Base-by-base conservation (phyloP, 2,888 invertebrate genomes). In the Tipula confusa region DNA sequence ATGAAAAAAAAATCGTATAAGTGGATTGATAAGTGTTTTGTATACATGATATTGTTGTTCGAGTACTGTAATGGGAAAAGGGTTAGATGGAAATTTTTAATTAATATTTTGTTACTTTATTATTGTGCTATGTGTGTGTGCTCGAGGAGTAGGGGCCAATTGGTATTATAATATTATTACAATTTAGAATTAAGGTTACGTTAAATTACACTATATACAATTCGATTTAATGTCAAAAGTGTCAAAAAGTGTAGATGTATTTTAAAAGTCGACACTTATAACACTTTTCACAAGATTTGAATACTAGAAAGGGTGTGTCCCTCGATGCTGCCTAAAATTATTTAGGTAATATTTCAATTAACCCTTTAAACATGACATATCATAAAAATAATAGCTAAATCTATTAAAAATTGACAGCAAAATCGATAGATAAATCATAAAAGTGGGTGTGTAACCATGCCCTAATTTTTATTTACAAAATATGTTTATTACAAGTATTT, bases 11-110 rank as follows among this genome's bases (percentile, higher is more conserved):
- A 24, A 64, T 64, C 24, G 24, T 64, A 15, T 43, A 64, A 64
- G 64, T 64, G 64, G 64, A 64, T 64, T 64, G 64, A 64, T 64
- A 64, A 64, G 64, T 64, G 64, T 18, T 64, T 64, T 64, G 64
- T 64, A 24, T 64, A 64, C 64, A 64, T 64, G 64, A 64, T 64
- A 24, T 24, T 43, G 9, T 64, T 64, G 64, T 43, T 43, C 11
- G 24, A 24, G 24, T 64, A 24, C 11, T 24, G 31, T 31, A 31
- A 3, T 31, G 4, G 31, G 24, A 9, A 64, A 64, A 64, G 24
- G 64, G 24, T 11, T 64, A 7, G 18, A 64, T 7, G 64, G n/a
- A n/a, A n/a, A n/a, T 24, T 64, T 64, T 64, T 64, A 64, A 64
- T 64, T 64, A 64, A 64, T 24, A 64, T 64, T 64, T 9, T 64